Conservation (phyloP, 1,140 invertebrate species). For the Dendrolimus kikuchii region DNA sequence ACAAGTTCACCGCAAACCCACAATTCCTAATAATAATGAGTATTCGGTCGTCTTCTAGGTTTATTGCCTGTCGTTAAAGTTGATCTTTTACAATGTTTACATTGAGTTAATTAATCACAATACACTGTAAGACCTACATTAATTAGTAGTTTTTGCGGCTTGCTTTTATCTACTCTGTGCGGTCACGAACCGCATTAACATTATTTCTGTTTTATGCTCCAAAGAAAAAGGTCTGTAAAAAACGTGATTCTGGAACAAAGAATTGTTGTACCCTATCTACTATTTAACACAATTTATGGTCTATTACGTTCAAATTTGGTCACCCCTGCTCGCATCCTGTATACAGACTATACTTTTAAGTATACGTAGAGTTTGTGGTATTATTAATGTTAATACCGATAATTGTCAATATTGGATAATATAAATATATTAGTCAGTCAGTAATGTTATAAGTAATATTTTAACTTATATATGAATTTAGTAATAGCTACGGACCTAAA, state of each 20-base stretch:
- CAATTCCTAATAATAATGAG: too few relatives aligned
- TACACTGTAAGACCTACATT: conserved; percentile 2
- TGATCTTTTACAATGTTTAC: conserved; percentile 9
- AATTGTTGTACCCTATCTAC: conserved; percentile 25
- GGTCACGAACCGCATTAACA: conserved; percentile 11
- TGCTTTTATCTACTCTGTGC: conserved; percentile 12
- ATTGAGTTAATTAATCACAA: conserved; percentile 12
- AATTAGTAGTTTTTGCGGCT: conserved; percentile 7
- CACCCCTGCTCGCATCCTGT: too few relatives aligned
- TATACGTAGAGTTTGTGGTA: too few relatives aligned
- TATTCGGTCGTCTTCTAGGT: conserved; percentile 6
- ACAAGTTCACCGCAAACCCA: too few relatives aligned
- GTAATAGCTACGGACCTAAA: too few relatives aligned
- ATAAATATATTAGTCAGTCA: too few relatives aligned
- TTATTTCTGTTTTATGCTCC: conserved; percentile 5
- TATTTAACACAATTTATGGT: conserved; percentile 32
- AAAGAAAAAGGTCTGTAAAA: conserved; percentile 25
- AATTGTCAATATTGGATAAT: too few relatives aligned
- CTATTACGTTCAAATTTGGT: conserved; percentile 6
- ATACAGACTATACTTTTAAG: too few relatives aligned
- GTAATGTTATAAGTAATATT: too few relatives aligned
- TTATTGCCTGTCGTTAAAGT: conserved; percentile 11
- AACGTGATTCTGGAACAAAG: conserved; percentile 37
- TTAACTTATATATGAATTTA: too few relatives aligned
- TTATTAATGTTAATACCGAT: too few relatives aligned